A percentile compares a stretch with the other conserved stretches of the same genome.
These are phyloP conservation scores for Rhopalosiphum maidis DNA, from an alignment of 1,140 invertebrate species.

Conservation along the genomic window DNA sequence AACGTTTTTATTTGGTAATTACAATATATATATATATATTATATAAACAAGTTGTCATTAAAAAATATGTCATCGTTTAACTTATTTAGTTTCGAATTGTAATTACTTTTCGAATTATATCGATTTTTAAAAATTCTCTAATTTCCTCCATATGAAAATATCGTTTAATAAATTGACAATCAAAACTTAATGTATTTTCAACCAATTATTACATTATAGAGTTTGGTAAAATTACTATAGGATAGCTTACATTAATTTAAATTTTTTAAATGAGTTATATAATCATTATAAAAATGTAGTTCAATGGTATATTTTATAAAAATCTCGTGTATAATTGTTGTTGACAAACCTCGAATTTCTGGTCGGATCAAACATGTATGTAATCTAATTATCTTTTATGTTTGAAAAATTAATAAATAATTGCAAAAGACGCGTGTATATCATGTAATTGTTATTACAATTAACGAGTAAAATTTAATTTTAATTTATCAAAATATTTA, in stretches of 20 bases:
- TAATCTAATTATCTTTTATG: neutral
- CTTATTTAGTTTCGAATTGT: neutral
- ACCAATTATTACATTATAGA: neutral
- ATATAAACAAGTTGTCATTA: neutral
- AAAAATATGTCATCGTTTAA: neutral
- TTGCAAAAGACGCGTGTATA: neutral
- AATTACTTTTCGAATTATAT: too few relatives aligned
- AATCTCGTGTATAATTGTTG: neutral
- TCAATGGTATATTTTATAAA: neutral
- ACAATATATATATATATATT: neutral
- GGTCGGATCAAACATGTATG: neutral
- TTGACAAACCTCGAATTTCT: neutral
- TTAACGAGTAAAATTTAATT: neutral
- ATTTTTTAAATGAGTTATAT: neutral
- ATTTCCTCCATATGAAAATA: neutral
- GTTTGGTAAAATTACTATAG: neutral
- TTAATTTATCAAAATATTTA: neutral
- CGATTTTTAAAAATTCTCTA: neutral
- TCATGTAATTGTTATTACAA: neutral
- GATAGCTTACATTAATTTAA: neutral
- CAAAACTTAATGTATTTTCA: neutral
- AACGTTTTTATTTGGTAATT: neutral
- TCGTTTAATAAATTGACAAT: neutral
- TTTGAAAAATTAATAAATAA: neutral
- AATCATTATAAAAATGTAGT: neutral